These are phyloP conservation scores for Drosophila leontia DNA, from an alignment of 1,140 invertebrate species.

Conservation along the genomic window DNA sequence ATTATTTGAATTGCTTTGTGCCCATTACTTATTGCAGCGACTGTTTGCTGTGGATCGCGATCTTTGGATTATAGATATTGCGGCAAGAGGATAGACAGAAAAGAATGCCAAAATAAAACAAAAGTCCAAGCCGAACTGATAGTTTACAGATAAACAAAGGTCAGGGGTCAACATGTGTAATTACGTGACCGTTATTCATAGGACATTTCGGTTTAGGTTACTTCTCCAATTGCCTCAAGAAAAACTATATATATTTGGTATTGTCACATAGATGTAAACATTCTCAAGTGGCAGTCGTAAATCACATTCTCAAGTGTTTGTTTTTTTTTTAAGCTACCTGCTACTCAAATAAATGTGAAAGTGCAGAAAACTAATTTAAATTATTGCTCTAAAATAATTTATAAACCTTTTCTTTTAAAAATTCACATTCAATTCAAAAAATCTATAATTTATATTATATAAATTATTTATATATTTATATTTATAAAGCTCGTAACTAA, in stretches of 20 bases:
- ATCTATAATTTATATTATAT: no score
- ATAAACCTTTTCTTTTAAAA: no score
- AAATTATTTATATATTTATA: no score
- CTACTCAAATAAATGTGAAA: background rate
- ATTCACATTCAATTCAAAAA: no score
- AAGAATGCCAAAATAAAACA: conserved; percentile 10
- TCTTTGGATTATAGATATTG: conserved; percentile 37
- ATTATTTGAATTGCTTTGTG: conserved; percentile 74
- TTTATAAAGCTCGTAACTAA: background rate
- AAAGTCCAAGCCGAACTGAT: background rate
- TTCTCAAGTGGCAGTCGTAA: conserved; percentile 12
- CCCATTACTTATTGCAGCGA: conserved; percentile 76
- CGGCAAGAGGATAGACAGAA: background rate
- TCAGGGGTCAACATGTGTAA: conserved; percentile 18
- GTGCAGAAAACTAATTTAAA: background rate
- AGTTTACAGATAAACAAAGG: background rate
- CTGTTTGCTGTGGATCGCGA: conserved; percentile 51
- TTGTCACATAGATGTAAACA: conserved; percentile 11
- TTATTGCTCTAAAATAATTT: background rate
- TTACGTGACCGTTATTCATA: background rate
- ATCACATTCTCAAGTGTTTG: conserved; percentile 1
- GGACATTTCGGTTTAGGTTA: no score
- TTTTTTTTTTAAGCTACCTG: conserved; percentile 2
- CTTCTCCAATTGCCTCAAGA: background rate
- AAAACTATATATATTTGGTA: background rate